Evolutionary conservation across 2,888 invertebrate genomes (phyloP).

Genomic region (Drosophila sordidula): DNA sequence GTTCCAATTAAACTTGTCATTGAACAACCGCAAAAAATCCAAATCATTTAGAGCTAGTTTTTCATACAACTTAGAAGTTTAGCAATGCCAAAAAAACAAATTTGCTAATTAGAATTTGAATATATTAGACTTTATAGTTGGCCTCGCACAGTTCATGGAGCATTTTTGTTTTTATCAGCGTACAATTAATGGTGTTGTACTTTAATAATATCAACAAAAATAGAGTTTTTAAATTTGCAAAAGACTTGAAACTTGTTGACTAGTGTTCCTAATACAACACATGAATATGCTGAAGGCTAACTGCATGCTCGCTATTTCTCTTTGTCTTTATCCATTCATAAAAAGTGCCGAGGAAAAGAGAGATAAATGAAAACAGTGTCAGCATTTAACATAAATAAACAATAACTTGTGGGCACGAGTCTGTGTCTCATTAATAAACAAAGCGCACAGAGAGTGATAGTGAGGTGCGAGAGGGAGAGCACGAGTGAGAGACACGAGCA

Average conservation of each 20-base stretch:
- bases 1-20: background rate
- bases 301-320: background rate
- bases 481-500: background rate
- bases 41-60: background rate
- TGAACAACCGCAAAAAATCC: background rate
- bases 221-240: background rate
- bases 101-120: too few relatives aligned
- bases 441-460: conserved; percentile 6
- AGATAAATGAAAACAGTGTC: conserved; percentile 16
- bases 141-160: conserved; percentile 3
- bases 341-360: conserved; percentile 5
- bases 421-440: conserved; percentile 39
- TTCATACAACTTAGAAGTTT: background rate
- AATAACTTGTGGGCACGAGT: background rate
- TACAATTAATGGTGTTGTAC: background rate
- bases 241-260: background rate
- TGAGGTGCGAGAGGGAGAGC: background rate
- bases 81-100: background rate
- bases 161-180: background rate
- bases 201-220: background rate
- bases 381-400: conserved; percentile 27
- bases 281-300: background rate
- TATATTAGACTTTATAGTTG: background rate
- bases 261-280: background rate
- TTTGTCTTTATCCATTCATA: conserved; percentile 31